Conservation (phyloP, 2,113 vertebrate genomes). For the Brienomyrus longianalis region DNA sequence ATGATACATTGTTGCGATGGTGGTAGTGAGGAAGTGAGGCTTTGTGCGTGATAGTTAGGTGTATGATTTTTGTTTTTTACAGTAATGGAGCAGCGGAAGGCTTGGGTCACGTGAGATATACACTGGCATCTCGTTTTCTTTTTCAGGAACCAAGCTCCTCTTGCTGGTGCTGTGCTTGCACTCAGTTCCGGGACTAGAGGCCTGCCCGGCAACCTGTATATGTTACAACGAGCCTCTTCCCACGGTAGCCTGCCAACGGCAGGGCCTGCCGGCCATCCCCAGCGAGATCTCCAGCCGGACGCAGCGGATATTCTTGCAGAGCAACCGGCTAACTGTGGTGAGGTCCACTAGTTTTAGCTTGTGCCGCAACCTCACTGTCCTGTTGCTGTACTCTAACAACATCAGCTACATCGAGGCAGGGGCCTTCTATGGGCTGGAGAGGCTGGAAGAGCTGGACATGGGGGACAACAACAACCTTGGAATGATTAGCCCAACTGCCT, state of each 20-base stretch:
- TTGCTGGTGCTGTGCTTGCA: constrained; percentile 86
- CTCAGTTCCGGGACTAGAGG: constrained; percentile 65
- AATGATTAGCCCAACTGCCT: constrained; percentile 78
- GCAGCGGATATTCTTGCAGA: constrained; percentile 93
- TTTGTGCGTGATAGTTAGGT: not conserved
- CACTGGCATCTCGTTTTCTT: constrained; percentile 28
- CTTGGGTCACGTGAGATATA: not conserved
- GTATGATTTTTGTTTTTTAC: not conserved
- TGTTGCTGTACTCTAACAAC: constrained; percentile 94
- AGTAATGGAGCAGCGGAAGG: not conserved
- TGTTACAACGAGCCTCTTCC: constrained; percentile 91
- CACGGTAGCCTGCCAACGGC: constrained; percentile 92
- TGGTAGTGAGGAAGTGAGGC: not conserved
- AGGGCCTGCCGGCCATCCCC: constrained; percentile 85
- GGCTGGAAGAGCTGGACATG: constrained; percentile 90
- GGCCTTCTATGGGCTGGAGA: constrained; percentile 80
- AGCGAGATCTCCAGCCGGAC: constrained; percentile 80
- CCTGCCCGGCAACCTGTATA: constrained; percentile 85
- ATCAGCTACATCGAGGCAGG: constrained; percentile 83
- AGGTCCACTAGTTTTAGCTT: constrained; percentile 82
- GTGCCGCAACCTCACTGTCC: constrained; percentile 85
- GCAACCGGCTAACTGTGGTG: constrained; percentile 81
- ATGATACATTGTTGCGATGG: not conserved
- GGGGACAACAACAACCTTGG: constrained; percentile 88
- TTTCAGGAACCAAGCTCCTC: constrained; percentile 79